Conservation (phyloP, 2,888 invertebrate genomes). For the Drosophila barbarae region DNA sequence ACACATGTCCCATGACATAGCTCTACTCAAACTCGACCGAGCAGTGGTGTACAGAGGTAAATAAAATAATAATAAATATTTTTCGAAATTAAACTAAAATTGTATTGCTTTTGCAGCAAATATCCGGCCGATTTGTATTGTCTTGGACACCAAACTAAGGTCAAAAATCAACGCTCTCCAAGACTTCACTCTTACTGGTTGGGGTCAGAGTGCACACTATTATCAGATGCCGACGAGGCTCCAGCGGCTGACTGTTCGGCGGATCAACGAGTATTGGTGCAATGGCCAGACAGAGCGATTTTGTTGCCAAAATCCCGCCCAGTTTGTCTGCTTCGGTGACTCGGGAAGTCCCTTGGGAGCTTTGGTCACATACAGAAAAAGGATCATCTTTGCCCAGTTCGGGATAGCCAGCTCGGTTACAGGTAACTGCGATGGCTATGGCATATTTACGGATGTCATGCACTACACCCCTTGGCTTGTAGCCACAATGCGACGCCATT, state of each 20-base stretch:
- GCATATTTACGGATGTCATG: slow-evolving; percentile 7
- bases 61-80: not conserved
- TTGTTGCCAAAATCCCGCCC: not conserved
- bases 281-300: not conserved
- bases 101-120: not conserved
- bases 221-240: slow-evolving; percentile 6
- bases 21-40: slow-evolving; percentile 8
- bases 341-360: slow-evolving; percentile 14
- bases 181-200: slow-evolving; percentile 8
- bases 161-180: not conserved
- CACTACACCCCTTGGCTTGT: slow-evolving; percentile 4
- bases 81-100: not conserved
- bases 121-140: slow-evolving; percentile 5
- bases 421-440: slow-evolving; percentile 9
- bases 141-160: not conserved
- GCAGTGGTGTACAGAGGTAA: slow-evolving; percentile 1
- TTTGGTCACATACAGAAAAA: not conserved
- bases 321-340: slow-evolving; percentile 11
- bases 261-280: not conserved
- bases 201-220: slow-evolving; percentile 2
- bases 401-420: slow-evolving; percentile 1
- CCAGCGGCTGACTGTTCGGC: not conserved
- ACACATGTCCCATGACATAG: slow-evolving; percentile 5
- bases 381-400: not conserved
- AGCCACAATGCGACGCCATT: not conserved